Conservation (phyloP, 1,140 invertebrate genomes). For the Lineus longissimus region DNA sequence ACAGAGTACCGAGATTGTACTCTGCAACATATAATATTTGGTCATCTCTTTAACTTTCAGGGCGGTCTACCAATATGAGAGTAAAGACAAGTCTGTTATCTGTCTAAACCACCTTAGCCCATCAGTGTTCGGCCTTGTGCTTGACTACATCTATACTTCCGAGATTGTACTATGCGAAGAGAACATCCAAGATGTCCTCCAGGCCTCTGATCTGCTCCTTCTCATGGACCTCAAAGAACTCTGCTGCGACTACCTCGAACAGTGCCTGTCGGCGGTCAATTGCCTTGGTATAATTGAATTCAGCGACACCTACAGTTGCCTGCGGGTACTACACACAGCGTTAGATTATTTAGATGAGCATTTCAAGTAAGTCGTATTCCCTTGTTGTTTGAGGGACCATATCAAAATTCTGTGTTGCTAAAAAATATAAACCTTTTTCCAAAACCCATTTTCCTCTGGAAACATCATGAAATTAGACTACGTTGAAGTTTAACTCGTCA, state of each 20-base stretch:
- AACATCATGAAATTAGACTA: too few species aligned
- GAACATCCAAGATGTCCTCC: slow-evolving; percentile 44
- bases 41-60: too few species aligned
- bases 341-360: slow-evolving; percentile 36
- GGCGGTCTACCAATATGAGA: slow-evolving; percentile 4
- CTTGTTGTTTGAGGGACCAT: not conserved
- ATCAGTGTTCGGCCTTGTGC: slow-evolving; percentile 36
- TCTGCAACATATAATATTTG: too few species aligned
- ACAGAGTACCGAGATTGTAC: too few species aligned
- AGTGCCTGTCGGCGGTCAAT: slow-evolving; percentile 38
- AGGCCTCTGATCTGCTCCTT: slow-evolving; percentile 41
- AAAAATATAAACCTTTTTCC: too few species aligned
- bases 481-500: too few species aligned
- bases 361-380: slow-evolving; percentile 29
- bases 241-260: slow-evolving; percentile 45
- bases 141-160: slow-evolving; percentile 45
- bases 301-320: slow-evolving; percentile 34
- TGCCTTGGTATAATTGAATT: slow-evolving; percentile 43
- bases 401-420: not conserved
- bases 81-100: not conserved
- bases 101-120: slow-evolving; percentile 14
- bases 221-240: slow-evolving; percentile 36
- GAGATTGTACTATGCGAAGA: slow-evolving; percentile 34
- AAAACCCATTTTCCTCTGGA: too few species aligned
- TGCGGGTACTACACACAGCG: slow-evolving; percentile 32